Evolutionary conservation across 2,888 invertebrate species (phyloP).

Genomic region (Pterobdella sp.): DNA sequence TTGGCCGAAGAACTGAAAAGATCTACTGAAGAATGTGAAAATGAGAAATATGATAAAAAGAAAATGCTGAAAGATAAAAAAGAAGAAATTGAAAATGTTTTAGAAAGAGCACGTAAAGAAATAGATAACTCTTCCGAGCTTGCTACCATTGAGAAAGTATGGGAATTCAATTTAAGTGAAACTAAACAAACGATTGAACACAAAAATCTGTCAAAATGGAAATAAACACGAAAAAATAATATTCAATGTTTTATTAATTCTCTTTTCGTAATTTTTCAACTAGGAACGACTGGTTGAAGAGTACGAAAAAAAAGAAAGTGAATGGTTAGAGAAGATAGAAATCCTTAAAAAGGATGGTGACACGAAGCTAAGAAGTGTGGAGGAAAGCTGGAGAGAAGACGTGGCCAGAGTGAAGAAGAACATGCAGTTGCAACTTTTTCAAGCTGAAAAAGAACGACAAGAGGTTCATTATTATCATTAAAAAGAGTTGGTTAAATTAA

Average conservation of each 20-base stretch:
- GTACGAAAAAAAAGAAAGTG: background rate
- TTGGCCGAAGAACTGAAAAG: conserved; percentile 11
- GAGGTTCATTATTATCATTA: no score
- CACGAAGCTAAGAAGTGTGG: conserved; percentile 11
- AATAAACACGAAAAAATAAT: no score
- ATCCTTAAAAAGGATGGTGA: background rate
- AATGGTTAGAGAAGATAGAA: background rate
- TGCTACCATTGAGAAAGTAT: background rate
- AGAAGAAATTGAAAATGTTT: background rate
- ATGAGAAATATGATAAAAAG: conserved; percentile 4
- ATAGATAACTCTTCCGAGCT: background rate
- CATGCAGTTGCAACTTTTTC: conserved; percentile 1
- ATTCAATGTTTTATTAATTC: no score
- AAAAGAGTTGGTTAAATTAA: no score
- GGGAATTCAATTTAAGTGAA: background rate
- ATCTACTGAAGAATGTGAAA: background rate
- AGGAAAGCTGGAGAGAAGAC: conserved; percentile 14
- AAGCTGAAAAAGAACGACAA: conserved; percentile 24
- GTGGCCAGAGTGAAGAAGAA: background rate
- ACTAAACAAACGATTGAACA: background rate
- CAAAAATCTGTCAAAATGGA: no score
- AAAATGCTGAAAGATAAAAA: conserved; percentile 4
- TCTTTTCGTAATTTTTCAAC: no score
- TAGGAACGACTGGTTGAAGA: background rate
- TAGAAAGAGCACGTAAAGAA: conserved; percentile 1